Conservation (phyloP, 2,113 vertebrate genomes). For the Acinonyx jubatus region DNA sequence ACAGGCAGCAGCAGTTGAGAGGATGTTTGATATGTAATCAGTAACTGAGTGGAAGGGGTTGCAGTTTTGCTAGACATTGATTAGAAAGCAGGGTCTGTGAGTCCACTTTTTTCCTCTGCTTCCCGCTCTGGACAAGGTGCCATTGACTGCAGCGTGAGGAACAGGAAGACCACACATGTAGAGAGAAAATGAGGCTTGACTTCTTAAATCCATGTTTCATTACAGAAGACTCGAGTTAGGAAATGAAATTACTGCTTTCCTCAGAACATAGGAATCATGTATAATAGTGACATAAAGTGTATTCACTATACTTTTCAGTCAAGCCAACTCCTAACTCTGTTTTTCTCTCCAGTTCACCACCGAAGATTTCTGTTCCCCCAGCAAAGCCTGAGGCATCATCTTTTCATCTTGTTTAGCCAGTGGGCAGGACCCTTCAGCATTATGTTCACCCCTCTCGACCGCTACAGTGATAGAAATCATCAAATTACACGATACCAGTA, state of each 20-base stretch:
- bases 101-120: background rate
- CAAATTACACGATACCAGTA: constrained; percentile 99
- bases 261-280: background rate
- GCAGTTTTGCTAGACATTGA: background rate
- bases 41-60: background rate
- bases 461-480: constrained; percentile 98
- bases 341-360: constrained; percentile 92
- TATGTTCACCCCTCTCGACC: constrained; percentile 98
- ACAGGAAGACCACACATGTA: background rate
- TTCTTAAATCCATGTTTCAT: background rate
- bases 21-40: background rate
- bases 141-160: background rate
- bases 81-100: background rate
- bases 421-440: constrained; percentile 99
- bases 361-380: constrained; percentile 98
- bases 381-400: constrained; percentile 97
- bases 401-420: constrained; percentile 99
- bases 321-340: constrained; percentile 40
- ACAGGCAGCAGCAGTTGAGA: background rate
- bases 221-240: background rate
- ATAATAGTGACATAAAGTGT: background rate
- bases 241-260: background rate
- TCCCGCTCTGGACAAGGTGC: background rate
- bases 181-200: background rate
- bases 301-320: background rate